A percentile compares a stretch with the other conserved stretches of the same genome.
Evolutionary conservation across 2,797 vertebrate species (phyloP).

Genomic region (Alcedo quadribrachys): DNA sequence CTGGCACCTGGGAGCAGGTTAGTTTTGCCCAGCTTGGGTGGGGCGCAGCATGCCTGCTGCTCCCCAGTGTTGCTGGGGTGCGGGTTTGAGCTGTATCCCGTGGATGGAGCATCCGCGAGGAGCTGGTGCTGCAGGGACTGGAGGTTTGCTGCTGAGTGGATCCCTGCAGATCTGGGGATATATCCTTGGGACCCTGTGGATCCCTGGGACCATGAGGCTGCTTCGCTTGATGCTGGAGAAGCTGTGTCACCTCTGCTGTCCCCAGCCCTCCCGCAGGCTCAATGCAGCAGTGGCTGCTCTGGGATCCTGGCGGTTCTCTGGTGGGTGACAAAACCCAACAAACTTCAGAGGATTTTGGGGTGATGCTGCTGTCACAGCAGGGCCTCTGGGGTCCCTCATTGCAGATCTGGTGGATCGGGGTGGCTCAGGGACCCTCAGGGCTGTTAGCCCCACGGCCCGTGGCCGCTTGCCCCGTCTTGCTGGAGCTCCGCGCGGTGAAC

Average conservation of each 20-base stretch:
- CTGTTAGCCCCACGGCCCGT: fast-evolving
- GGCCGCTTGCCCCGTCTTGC: background rate
- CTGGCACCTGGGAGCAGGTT: background rate
- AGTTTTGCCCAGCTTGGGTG: background rate
- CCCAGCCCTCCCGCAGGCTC: background rate
- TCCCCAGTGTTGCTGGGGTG: background rate
- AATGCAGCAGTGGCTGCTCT: fast-evolving
- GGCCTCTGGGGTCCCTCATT: background rate
- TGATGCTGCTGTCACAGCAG: fast-evolving
- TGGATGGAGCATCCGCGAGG: background rate
- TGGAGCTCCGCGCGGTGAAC: fast-evolving
- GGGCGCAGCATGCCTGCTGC: background rate
- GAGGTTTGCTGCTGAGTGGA: background rate
- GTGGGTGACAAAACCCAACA: fast-evolving
- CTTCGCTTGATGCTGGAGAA: fast-evolving
- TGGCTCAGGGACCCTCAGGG: fast-evolving
- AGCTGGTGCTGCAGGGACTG: fast-evolving
- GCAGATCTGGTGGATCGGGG: fast-evolving
- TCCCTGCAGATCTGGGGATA: background rate
- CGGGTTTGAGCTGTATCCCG: fast-evolving
- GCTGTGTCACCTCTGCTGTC: background rate
- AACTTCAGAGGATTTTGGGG: background rate
- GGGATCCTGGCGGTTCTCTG: fast-evolving
- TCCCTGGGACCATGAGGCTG: background rate
- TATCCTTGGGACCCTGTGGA: background rate